These are phyloP conservation scores for Anastrepha obliqua DNA, from an alignment of 1,140 invertebrate species.

Conservation along the genomic window DNA sequence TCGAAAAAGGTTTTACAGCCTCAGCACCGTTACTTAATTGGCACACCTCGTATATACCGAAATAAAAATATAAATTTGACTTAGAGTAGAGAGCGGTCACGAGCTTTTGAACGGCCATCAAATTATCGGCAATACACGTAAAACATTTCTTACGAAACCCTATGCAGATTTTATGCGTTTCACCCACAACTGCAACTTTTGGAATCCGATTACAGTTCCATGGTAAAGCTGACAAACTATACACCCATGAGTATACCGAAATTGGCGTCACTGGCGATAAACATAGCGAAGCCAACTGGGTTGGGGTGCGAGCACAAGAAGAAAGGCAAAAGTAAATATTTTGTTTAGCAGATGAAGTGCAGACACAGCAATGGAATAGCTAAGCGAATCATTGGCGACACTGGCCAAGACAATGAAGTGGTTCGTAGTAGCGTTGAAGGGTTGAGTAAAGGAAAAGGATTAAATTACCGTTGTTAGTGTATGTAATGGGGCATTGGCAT, in stretches of 20 bases:
- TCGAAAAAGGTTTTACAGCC: too few relatives aligned
- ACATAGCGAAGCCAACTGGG: not conserved
- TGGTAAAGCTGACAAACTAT: constrained; percentile 24
- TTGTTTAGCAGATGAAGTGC: constrained; percentile 53
- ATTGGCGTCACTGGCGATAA: not conserved
- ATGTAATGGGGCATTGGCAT: not conserved
- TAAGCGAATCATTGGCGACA: constrained; percentile 13
- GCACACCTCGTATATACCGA: too few relatives aligned
- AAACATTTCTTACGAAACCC: constrained; percentile 15
- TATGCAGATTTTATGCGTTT: constrained; percentile 39
- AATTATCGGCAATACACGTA: constrained; percentile 13
- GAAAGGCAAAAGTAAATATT: constrained; percentile 52
- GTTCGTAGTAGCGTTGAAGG: not conserved
- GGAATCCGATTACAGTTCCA: constrained; percentile 55
- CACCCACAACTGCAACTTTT: not conserved
- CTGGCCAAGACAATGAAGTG: constrained; percentile 19
- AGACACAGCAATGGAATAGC: constrained; percentile 38
- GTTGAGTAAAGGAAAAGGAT: constrained; percentile 26
- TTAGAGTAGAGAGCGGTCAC: too few relatives aligned
- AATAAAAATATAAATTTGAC: too few relatives aligned
- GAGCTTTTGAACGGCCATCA: not conserved
- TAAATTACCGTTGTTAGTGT: not conserved
- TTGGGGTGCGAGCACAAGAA: not conserved
- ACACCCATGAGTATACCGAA: not conserved
- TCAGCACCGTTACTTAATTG: too few relatives aligned